Conservation (phyloP, 2,113 vertebrate genomes). For the Boleophthalmus pectinirostris region DNA sequence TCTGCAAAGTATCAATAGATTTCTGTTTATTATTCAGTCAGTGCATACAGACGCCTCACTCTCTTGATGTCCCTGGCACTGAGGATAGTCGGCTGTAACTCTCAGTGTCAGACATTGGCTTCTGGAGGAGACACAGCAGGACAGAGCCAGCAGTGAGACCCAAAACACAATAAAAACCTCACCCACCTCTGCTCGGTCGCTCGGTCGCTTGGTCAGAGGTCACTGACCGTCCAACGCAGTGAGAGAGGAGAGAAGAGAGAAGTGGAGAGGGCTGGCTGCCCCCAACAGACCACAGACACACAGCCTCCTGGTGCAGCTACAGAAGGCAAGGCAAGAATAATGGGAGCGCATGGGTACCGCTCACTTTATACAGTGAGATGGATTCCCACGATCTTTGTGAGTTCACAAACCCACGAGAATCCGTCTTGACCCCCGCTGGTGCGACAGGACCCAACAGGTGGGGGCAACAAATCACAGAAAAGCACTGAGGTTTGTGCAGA, state of each 20-base stretch:
- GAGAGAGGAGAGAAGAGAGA: background rate
- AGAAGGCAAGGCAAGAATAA: background rate
- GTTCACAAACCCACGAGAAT: too few species aligned
- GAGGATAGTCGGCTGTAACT: conserved; percentile 2
- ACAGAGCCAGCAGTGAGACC: conserved; percentile 3
- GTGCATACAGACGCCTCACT: background rate
- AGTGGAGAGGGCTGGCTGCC: background rate
- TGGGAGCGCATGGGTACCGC: background rate
- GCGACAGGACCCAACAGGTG: too few species aligned
- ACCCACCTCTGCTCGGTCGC: conserved; percentile 12
- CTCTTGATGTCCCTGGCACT: background rate
- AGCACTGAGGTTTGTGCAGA: too few species aligned
- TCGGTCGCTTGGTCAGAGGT: conserved; percentile 14
- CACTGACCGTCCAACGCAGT: conserved; percentile 6
- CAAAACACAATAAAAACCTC: conserved; percentile 2
- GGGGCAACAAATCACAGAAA: too few species aligned
- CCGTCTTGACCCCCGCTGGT: too few species aligned
- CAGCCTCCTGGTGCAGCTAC: background rate
- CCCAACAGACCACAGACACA: background rate
- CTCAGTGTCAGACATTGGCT: background rate
- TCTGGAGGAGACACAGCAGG: background rate
- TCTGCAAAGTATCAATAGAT: too few species aligned
- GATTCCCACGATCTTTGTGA: too few species aligned
- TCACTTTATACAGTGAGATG: too few species aligned
- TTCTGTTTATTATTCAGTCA: background rate